phyloP scores from a whole-genome alignment of 2,888 invertebrate species.

The Empis stercorea region DNA sequence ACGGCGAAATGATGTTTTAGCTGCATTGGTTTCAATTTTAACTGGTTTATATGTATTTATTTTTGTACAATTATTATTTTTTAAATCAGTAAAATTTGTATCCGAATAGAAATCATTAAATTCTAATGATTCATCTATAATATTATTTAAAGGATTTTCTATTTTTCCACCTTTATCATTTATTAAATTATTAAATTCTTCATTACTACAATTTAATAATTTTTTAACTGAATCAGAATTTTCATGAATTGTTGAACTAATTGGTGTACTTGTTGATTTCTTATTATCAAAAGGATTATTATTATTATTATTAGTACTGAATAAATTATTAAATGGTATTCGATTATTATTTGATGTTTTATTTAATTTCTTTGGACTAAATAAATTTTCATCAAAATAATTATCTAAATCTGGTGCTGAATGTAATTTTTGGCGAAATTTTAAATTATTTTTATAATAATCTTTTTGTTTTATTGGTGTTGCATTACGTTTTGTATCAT shows the following conservation, averaged over 20 bases:
- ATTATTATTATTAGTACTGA: neutral
- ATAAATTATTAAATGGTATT: neutral
- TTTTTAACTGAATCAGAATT: neutral
- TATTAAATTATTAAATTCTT: neutral
- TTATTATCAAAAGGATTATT: too few relatives aligned
- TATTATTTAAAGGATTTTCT: neutral
- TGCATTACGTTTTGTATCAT: neutral
- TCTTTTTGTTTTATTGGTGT: neutral
- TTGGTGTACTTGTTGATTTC: neutral
- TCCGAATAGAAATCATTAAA: neutral
- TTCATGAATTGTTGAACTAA: neutral
- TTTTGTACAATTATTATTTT: neutral
- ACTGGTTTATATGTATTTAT: neutral
- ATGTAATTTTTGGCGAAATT: slow-evolving; percentile 6
- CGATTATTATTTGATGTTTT: neutral
- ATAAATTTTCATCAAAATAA: slow-evolving; percentile 7
- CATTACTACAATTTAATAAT: neutral
- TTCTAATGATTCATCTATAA: neutral
- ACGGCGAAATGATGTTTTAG: too few relatives aligned
- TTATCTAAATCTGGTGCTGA: slow-evolving; percentile 11
- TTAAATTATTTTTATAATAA: slow-evolving; percentile 2
- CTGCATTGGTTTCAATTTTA: neutral
- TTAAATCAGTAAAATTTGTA: neutral
- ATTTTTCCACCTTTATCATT: neutral
- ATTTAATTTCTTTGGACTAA: neutral